Percentiles rank a stretch among this genome's conserved stretches.
Evolutionary conservation across 1,140 invertebrate genomes (phyloP).

Genomic region (Diorhabda elongata): DNA sequence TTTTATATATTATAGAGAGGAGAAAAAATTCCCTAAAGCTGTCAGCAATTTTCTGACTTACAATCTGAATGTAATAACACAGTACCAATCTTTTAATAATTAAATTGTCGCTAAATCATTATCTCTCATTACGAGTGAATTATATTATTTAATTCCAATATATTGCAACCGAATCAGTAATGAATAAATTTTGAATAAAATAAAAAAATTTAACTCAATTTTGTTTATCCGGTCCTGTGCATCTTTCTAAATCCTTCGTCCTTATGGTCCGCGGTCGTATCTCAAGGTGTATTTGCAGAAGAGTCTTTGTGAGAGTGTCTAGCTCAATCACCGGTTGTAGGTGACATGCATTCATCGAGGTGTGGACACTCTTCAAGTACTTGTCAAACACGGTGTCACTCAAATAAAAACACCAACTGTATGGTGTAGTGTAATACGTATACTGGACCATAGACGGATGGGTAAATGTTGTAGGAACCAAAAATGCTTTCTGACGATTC

Average conservation of each 20-base stretch:
- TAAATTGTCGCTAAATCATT: too few species aligned
- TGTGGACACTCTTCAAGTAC: constrained; percentile 34
- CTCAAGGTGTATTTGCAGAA: constrained; percentile 18
- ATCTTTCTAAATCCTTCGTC: background rate
- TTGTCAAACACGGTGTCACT: constrained; percentile 36
- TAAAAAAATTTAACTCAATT: too few species aligned
- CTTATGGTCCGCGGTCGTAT: background rate
- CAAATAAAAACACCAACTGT: constrained; percentile 21
- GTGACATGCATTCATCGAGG: constrained; percentile 35
- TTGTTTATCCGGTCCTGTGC: background rate
- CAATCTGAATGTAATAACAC: too few species aligned
- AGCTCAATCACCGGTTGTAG: constrained; percentile 28
- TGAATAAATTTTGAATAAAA: too few species aligned
- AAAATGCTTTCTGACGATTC: background rate
- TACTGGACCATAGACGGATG: background rate
- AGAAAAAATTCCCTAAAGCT: too few species aligned
- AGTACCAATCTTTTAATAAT: too few species aligned
- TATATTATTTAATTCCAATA: too few species aligned
- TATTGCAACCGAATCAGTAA: too few species aligned
- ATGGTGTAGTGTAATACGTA: constrained; percentile 3
- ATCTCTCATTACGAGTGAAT: too few species aligned
- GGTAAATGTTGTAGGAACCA: background rate
- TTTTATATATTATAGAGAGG: too few species aligned
- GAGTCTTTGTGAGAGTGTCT: constrained; percentile 32
- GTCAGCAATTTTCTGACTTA: too few species aligned